Evolutionary conservation across 2,113 vertebrate genomes (phyloP), one percentile per base, ranked within the genome.

Genomic region (Pomatorhinus ruficollis): DNA sequence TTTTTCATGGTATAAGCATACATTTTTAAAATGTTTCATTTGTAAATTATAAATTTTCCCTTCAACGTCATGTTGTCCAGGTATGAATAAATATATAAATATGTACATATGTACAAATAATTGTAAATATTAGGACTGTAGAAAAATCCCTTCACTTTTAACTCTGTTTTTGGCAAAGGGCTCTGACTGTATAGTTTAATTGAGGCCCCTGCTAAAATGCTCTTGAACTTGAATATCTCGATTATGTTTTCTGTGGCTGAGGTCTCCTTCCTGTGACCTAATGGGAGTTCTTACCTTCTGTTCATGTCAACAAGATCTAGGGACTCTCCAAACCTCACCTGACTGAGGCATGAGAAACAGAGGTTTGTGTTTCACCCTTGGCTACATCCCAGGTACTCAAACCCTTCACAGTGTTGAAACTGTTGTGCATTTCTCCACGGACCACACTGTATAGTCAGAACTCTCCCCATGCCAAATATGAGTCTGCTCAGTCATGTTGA

Each of bases 41-140:
- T 97, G 80, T 97, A 96, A 97, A 94, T 91, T 95, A 68, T 76
- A 52, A 86, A 91, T 74, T 88, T 59, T 54, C 72, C 91, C 70
- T 81, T 93, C 80, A 92, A 79, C 27, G 12, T 90, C 74, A 90
- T 14, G 52, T 60, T 95, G 65, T 97, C 96, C 69, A 87, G 81
- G n/a, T 97, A 90, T 93, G 77, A 97, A 96, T 91, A 96, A 84
- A 95, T 97, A 93, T 97, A 97, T 98, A 98, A 97, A 97, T 97
- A 97, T 98, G 97, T 98, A 97, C 56, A 98, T 98, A 98, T 98
- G 96, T 98, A 98, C 90, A 97, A 95, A 84, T 76, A 95, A 44
- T 60, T 98, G 96, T 98, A 97, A 97, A 97, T 98, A 98, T 15
- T 93, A 82, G 77, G 90, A 91, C 54, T 96, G 33, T 95, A 97